These are phyloP conservation scores for Sinocyclocheilus rhinocerous DNA, from an alignment of 2,113 vertebrate species.

Conservation along the genomic window DNA sequence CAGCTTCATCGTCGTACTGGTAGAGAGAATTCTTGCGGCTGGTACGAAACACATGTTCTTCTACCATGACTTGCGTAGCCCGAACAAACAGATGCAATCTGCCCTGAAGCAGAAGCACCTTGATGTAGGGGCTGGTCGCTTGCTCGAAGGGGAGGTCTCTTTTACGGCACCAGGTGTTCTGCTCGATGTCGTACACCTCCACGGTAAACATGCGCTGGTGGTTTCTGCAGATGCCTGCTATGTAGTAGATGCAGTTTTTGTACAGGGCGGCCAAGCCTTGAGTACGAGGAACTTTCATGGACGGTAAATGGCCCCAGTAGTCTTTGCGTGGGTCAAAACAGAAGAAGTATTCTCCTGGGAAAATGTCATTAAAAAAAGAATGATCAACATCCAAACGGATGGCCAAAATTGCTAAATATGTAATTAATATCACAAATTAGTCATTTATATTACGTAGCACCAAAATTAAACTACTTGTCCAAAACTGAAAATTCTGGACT, in stretches of 20 bases:
- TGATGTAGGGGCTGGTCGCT: slow-evolving; percentile 95
- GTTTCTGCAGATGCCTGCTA: slow-evolving; percentile 93
- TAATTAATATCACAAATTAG: not conserved
- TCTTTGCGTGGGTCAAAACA: slow-evolving; percentile 96
- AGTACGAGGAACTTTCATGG: slow-evolving; percentile 92
- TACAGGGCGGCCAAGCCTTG: slow-evolving; percentile 93
- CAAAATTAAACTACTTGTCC: not conserved
- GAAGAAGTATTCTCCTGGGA: slow-evolving; percentile 95
- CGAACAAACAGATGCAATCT: slow-evolving; percentile 94
- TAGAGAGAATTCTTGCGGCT: slow-evolving; percentile 99
- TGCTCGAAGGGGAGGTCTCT: slow-evolving; percentile 95
- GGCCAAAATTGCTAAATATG: not conserved
- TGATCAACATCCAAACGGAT: not conserved
- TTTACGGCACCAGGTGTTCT: slow-evolving; percentile 89
- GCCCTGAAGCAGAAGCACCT: slow-evolving; percentile 90
- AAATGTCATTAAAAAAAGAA: slow-evolving; percentile 21
- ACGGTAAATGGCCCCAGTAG: slow-evolving; percentile 95
- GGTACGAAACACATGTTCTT: slow-evolving; percentile 97
- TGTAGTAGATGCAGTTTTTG: slow-evolving; percentile 93
- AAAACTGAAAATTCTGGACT: not conserved
- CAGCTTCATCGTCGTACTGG: slow-evolving; percentile 90
- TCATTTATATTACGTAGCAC: not conserved
- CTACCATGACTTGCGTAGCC: slow-evolving; percentile 97
- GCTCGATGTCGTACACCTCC: slow-evolving; percentile 95
- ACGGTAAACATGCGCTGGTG: slow-evolving; percentile 96